Evolutionary conservation across 2,797 vertebrate genomes (phyloP).

Genomic region (Yasuhikotakia modesta): DNA sequence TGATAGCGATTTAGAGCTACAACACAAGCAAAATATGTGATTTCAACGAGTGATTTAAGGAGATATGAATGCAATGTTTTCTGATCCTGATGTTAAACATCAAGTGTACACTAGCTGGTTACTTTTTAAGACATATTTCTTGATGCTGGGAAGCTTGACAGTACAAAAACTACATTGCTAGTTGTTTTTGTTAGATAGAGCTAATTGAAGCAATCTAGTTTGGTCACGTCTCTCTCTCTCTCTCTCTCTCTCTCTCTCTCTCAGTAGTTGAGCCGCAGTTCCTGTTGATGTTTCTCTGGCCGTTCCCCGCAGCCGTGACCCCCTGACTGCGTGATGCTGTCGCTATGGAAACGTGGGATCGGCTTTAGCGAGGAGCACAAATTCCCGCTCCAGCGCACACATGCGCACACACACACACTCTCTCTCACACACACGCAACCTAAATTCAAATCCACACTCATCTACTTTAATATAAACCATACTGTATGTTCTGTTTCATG

Average conservation of each 20-base stretch:
- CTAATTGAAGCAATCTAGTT: conserved; percentile 17
- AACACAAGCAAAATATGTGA: not conserved
- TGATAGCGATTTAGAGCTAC: not conserved
- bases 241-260: conserved; percentile 26
- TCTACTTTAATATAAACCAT: not conserved
- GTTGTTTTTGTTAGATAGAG: too few species aligned
- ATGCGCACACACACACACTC: not conserved
- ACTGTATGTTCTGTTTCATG: not conserved
- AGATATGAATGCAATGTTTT: too few species aligned
- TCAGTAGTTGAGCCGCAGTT: conserved; percentile 50
- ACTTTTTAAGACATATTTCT: too few species aligned
- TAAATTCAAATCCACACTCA: too few species aligned
- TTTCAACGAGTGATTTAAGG: too few species aligned
- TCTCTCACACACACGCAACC: not conserved
- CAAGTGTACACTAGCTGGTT: too few species aligned
- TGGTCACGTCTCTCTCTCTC: conserved; percentile 36
- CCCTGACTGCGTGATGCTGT: conserved; percentile 61
- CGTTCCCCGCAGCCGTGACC: conserved; percentile 55
- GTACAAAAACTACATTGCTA: too few species aligned
- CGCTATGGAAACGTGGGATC: conserved; percentile 64
- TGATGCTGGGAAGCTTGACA: too few species aligned
- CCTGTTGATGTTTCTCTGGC: conserved; percentile 55
- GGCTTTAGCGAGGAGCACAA: conserved; percentile 45
- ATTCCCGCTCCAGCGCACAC: conserved; percentile 38
- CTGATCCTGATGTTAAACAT: too few species aligned